These are phyloP conservation scores for Aspidapion aeneum DNA, from an alignment of 2,888 invertebrate genomes.

Conservation along the genomic window DNA sequence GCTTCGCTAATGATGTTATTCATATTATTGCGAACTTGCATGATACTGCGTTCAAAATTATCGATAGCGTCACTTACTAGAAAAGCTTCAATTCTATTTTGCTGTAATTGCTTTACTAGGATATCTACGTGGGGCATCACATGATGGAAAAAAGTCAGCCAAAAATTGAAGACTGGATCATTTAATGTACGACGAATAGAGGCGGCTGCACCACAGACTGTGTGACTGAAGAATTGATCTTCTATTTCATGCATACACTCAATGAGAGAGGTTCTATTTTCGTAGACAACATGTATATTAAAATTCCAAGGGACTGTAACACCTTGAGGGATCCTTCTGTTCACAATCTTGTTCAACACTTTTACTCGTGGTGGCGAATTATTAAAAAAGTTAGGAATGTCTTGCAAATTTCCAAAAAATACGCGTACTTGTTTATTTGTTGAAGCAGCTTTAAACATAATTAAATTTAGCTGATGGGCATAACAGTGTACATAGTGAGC, in stretches of 20 bases:
- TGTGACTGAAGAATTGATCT: slow-evolving; percentile 12
- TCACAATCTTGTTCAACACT: slow-evolving; percentile 26
- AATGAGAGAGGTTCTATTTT: slow-evolving; percentile 25
- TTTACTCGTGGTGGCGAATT: slow-evolving; percentile 28
- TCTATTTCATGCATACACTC: slow-evolving; percentile 28
- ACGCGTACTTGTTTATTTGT: slow-evolving; percentile 16
- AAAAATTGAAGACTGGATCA: slow-evolving; percentile 26
- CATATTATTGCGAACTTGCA: slow-evolving; percentile 16
- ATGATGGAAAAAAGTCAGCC: slow-evolving; percentile 29
- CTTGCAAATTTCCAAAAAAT: slow-evolving; percentile 21
- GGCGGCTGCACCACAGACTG: slow-evolving; percentile 11
- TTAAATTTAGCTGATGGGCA: slow-evolving; percentile 22
- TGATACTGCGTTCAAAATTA: slow-evolving; percentile 25
- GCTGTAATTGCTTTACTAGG: slow-evolving; percentile 25
- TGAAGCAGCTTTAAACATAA: slow-evolving; percentile 21
- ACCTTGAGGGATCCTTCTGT: slow-evolving; percentile 15
- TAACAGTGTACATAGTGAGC: slow-evolving; percentile 25
- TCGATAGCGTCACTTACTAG: slow-evolving; percentile 4
- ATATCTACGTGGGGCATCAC: slow-evolving; percentile 30
- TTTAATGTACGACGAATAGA: slow-evolving; percentile 15
- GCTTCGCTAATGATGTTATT: slow-evolving; percentile 10
- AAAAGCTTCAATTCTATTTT: slow-evolving; percentile 12
- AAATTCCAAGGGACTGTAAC: slow-evolving; percentile 28
- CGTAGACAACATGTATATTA: slow-evolving; percentile 24
- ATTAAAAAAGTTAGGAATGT: slow-evolving; percentile 19